Evolutionary conservation across 2,113 vertebrate genomes (phyloP), one percentile per base, ranked within the genome.

Genomic region (Thalassoma bifasciatum): DNA sequence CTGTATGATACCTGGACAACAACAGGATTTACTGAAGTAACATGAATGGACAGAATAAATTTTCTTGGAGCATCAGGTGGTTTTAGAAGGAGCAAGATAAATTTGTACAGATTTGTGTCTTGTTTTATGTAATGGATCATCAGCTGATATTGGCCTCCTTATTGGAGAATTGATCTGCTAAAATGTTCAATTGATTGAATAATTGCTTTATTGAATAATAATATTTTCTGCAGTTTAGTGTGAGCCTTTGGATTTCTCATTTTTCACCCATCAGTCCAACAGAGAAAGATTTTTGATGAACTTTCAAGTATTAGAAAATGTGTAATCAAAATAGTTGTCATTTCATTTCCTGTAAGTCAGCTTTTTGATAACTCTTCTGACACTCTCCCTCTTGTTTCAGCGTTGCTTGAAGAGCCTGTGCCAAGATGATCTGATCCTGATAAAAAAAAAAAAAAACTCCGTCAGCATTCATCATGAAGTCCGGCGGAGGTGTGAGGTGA

Each of bases 361-460:
- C 2, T 16, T 1, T 37, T 34, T 4, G 16, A 19, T 37, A 14
- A 17, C 44, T 65, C 5, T 34, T 13, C 22, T 81, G 49, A 70
- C 17, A 0, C 37, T 68, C 77, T n/a, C 13, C 46, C 30, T 56
- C 26, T 84, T 26, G 46, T 86, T 84, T 13, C 87, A 95, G 94
- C 94, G 64, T 86, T 94, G 68, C 90, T 94, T n/a, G 94, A 95
- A 66, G 93, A 95, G 74, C 56, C 90, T 5, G 72, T 83, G 53
- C 72, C 77, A 4, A 93, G 93, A 88, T 94, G 89, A 94, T 36
- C 47, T 30, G 23, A 21, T 51, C 64, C 67, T 53, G 8, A 56
- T 30, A 30, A 30, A 30, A 68, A 66, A n/a, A 3, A n/a, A n/a
- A 30, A 30, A 30, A 5, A 51, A 53, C 58, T 50, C 50, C 16